Evolutionary conservation across 2,797 vertebrate species (phyloP).

Genomic region (Syngnathus acus): DNA sequence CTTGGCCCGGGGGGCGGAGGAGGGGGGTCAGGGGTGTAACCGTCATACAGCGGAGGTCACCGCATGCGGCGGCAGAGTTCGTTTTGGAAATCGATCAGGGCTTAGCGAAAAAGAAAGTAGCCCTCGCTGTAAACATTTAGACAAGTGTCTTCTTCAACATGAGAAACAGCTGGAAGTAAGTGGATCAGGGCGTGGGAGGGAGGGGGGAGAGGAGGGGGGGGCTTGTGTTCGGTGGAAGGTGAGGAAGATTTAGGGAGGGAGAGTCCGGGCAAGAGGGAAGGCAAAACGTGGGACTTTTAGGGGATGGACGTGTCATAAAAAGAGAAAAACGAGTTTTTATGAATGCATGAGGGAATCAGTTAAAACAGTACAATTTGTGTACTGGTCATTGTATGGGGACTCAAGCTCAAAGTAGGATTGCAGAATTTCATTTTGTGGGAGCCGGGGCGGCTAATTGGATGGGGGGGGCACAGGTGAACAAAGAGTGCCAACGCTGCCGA

Average conservation of each 20-base stretch:
- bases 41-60: background rate
- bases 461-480: conserved; percentile 48
- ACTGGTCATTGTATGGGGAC: too few relatives aligned
- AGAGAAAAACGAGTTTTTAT: conserved; percentile 9
- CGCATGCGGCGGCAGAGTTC: conserved; percentile 59
- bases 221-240: conserved; percentile 34
- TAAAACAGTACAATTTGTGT: too few relatives aligned
- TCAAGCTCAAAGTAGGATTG: too few relatives aligned
- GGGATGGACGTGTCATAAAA: conserved; percentile 49
- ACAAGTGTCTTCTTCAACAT: conserved; percentile 75
- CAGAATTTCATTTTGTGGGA: too few relatives aligned
- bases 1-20: conserved; percentile 25
- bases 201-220: conserved; percentile 37
- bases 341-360: too few relatives aligned
- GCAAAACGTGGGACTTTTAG: conserved; percentile 47
- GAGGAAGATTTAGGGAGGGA: conserved; percentile 46
- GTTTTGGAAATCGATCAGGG: conserved; percentile 67
- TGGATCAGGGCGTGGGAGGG: conserved; percentile 56
- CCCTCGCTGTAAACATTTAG: conserved; percentile 75
- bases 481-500: background rate
- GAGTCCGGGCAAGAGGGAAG: conserved; percentile 42
- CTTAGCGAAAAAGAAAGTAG: conserved; percentile 69
- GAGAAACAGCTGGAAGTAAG: conserved; percentile 77
- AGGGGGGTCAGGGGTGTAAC: too few relatives aligned
- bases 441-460: too few relatives aligned